Evolutionary conservation across 2,113 vertebrate genomes (phyloP).

Genomic region (Psophia crepitans): DNA sequence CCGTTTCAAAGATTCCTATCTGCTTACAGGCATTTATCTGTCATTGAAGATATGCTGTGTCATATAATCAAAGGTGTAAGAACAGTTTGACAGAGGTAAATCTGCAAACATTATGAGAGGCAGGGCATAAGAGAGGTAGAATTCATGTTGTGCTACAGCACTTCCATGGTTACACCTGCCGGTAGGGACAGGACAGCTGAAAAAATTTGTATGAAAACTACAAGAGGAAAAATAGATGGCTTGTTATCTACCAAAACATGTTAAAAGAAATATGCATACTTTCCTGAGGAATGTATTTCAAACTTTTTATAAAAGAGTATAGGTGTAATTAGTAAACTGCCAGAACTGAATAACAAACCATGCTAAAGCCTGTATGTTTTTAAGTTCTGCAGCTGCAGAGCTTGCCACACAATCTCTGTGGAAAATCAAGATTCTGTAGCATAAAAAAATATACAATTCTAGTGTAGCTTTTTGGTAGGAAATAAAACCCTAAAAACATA

Average conservation of each 20-base stretch:
- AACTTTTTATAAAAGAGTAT: not conserved
- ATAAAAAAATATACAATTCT: not conserved
- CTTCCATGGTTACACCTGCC: not conserved
- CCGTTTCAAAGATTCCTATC: not conserved
- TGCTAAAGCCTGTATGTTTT: not conserved
- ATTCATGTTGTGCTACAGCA: not conserved
- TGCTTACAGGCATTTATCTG: not conserved
- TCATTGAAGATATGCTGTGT: not conserved
- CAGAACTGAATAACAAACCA: not conserved
- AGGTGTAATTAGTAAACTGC: not conserved
- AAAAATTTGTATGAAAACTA: not conserved
- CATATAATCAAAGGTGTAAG: not conserved
- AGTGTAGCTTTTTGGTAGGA: not conserved
- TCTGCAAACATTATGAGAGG: not conserved
- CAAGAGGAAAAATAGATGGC: rapidly evolving
- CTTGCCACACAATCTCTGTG: not conserved
- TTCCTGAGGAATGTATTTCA: not conserved
- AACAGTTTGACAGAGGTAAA: not conserved
- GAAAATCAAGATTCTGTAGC: not conserved
- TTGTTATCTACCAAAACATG: not conserved
- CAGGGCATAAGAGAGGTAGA: not conserved
- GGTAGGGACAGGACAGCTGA: not conserved
- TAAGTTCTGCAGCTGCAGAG: not conserved
- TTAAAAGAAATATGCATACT: not conserved
- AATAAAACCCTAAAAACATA: not conserved